phyloP scores from a whole-genome alignment of 1,140 invertebrate species.

The Pseudoatta argentina region DNA sequence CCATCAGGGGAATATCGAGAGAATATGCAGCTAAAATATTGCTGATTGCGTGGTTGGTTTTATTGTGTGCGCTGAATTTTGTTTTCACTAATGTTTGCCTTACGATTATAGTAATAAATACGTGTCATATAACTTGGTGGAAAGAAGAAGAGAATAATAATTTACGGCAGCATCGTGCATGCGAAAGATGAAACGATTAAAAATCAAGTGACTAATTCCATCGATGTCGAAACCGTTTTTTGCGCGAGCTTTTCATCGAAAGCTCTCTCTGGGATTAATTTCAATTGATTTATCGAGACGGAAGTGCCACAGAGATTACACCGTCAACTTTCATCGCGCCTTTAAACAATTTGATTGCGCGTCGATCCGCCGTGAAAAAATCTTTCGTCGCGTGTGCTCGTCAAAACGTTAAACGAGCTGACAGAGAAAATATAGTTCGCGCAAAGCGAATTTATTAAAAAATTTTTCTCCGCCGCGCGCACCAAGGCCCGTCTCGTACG shows the following conservation, averaged over 20 bases:
- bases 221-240: constrained; percentile 7
- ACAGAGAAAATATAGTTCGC: constrained; percentile 64
- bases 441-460: constrained; percentile 74
- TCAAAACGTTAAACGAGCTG: constrained; percentile 63
- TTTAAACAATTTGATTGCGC: constrained; percentile 55
- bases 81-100: constrained; percentile 15
- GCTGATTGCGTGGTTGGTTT: not conserved
- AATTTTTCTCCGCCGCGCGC: constrained; percentile 64
- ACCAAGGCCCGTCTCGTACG: constrained; percentile 52
- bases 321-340: constrained; percentile 35
- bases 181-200: not conserved
- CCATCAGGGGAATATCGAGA: constrained; percentile 15
- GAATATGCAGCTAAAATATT: not conserved
- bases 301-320: constrained; percentile 34
- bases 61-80: not conserved
- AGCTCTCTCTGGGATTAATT: constrained; percentile 47
- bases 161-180: not conserved
- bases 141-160: constrained; percentile 1
- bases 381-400: constrained; percentile 47
- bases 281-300: constrained; percentile 35
- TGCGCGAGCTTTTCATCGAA: not conserved
- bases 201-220: constrained; percentile 2
- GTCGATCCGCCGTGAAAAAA: constrained; percentile 50
- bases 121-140: not conserved
- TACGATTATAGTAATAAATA: not conserved